Evolutionary conservation across 2,113 vertebrate species (phyloP), one percentile per base, ranked within the genome.

Genomic region (Litocranius walleri): DNA sequence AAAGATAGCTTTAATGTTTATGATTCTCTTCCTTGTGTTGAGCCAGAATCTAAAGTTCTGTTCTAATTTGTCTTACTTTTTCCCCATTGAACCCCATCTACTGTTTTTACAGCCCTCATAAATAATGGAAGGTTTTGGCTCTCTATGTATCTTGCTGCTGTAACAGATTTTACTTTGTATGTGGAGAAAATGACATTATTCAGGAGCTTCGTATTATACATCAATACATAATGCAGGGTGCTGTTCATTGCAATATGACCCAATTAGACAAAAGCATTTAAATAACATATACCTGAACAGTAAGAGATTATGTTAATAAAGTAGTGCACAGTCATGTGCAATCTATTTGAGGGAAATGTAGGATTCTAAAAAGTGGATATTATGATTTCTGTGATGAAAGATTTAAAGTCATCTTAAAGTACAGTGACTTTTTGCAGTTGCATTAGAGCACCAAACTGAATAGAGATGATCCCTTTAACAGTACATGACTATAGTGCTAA

Each of bases 261-360:
- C 52, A 97, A 78, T 97, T 94, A 96, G 88, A 86, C 33, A 77
- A 90, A 93, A 89, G 12, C 81, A 89, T 93, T 90, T 78, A 93
- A 89, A 59, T 23, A 95, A 36, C 13, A 36, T 78, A 96, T 92
- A 64, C 92, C 33, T 59, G 84, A 78, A 89, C 45, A 95, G 40
- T 92, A 61, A 90, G 81, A 88, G 29, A 67, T 59, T 29, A 48
- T 90, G 59, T 48, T 97, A 83, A 88, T 82, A 78, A 97, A 91
- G 48, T 27, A 88, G 25, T 93, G 12, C 15, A 88, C 6, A 81
- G 25, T 67, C 61, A 89, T 64, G 43, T 92, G 33, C 3, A 81
- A 3, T 89, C 40, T 95, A 52, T 57, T 90, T 96, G 2, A 59
- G 48, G 74, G 81, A 96, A 95, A 92, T 85, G 52, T 92, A 95